Base-by-base conservation (phyloP, 2,113 vertebrate genomes). In the Periophthalmodon schlosseri region DNA sequence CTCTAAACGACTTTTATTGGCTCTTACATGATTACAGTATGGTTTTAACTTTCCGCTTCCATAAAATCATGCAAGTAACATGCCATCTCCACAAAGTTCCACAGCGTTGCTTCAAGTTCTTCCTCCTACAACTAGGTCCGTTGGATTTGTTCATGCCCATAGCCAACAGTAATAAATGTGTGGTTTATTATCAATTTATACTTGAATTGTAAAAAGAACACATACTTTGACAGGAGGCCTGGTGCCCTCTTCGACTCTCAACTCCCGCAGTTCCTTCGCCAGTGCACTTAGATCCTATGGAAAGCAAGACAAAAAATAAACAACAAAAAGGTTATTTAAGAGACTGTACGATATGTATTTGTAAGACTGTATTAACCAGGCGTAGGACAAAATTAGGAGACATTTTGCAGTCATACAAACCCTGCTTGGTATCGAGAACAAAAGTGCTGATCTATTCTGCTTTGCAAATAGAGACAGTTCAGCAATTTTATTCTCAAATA, bases 191-290 rank as follows among this genome's bases (percentile, higher is more conserved):
- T 7, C 49, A 52, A 1, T 52, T 52, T 20, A 52, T 20, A 16
- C 49, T 52, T 52, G 49, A 52, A 20, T 18, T 13, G 10, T 23
- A 23, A 12, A 23, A 57, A 52, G 14, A 2, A 23, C 2, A 11
- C 21, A 2, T 80, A 97, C 96, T 90, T 99, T 99, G 87, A 97
- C 96, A 72, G 98, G 94, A 1, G 97, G 97, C 0, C 97, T 95
- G 70, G 95, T 96, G 58, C 96, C 95, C 78, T 99, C 97, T 72
- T 99, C 97, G 0, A 96, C 96, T 69, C 97, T 95, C 78, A 99
- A 87, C 87, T 99, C 97, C 84, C 97, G 89, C 76, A 99, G 84
- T 86, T 99, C 97, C 92, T 98, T 99, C 49, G 97, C 97, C 89
- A 99, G 90, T 2, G 97, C 97, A 73, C 96, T 99, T 88, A 99